Base-by-base conservation (phyloP, 1,140 invertebrate genomes). In the Episyrphus balteatus region DNA sequence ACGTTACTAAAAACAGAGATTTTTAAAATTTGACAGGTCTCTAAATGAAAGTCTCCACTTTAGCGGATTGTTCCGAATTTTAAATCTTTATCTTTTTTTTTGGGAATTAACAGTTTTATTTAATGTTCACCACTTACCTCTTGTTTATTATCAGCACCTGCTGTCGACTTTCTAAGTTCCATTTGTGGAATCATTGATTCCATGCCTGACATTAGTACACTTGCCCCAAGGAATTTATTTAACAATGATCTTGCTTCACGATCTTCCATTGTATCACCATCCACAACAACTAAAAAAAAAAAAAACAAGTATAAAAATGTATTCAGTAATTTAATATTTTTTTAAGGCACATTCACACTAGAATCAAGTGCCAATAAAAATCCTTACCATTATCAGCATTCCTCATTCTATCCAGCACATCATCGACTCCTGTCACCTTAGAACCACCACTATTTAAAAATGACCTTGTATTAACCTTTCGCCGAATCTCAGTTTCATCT, bases 171-270 rank as follows among this genome's bases (percentile, higher is more conserved):
- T 37, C 14, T 36, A 15, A 36, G 34, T 26, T 26, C 21, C 21
- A 26, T 48, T 39, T 17, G 36, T 26, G 61, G 63, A 39, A 66
- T 36, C 52, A 61, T 57, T 45, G 55, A 56, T 46, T 67, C 65
- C 26, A 67, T 61, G 5, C 65, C 83, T 43, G 78, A 77, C 69
- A 86, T 77, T 15, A 86, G 75, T 46, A 85, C 81, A 52, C 82
- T 82, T 44, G 83, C 83, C 37, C 83, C 84, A 19, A 87, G 71
- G 67, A 86, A 86, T 70, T 85, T 86, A 70, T 87, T 87, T 19
- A 87, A 73, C 50, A 86, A 69, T 46, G 80, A 77, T 36, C 80
- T 73, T 11, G 83, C 83, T 61, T 84, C 79, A n/a, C 72, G 63
- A 65, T 85, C 82, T 59, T 82, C 80, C 37, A 52, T 61, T 2